Conservation (phyloP, 2,113 vertebrate species). For the Eretmochelys imbricata region DNA sequence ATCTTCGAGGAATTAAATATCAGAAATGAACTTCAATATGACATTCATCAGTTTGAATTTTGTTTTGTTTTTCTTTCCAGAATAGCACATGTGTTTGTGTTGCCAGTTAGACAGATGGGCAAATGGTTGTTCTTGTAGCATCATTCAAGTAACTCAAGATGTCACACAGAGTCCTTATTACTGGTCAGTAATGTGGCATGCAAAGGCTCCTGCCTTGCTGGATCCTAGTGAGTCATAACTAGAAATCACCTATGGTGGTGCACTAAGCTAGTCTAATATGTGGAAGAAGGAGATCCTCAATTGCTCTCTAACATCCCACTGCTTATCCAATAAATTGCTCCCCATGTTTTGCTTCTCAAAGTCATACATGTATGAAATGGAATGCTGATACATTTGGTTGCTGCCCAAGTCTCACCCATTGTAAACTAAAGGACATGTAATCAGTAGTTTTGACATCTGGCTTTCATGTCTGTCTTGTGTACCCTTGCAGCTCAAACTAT, state of each 20-base stretch:
- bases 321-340: too few species aligned
- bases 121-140: background rate
- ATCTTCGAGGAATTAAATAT: background rate
- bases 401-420: too few species aligned
- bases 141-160: background rate
- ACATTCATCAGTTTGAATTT: rapidly evolving
- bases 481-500: too few species aligned
- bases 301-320: too few species aligned
- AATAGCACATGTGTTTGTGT: background rate
- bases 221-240: background rate
- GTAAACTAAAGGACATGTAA: too few species aligned
- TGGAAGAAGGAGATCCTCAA: too few species aligned
- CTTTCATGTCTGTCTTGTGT: too few species aligned
- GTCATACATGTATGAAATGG: too few species aligned
- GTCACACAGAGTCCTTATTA: background rate
- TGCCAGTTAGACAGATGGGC: background rate
- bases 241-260: background rate
- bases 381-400: too few species aligned
- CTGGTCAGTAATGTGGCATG: background rate
- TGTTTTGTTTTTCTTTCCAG: background rate
- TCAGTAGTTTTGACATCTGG: too few species aligned
- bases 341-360: too few species aligned
- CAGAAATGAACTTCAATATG: background rate
- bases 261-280: background rate
- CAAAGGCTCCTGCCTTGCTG: background rate